phyloP scores from a whole-genome alignment of 2,888 invertebrate genomes.

The Aleiodes alternator region DNA sequence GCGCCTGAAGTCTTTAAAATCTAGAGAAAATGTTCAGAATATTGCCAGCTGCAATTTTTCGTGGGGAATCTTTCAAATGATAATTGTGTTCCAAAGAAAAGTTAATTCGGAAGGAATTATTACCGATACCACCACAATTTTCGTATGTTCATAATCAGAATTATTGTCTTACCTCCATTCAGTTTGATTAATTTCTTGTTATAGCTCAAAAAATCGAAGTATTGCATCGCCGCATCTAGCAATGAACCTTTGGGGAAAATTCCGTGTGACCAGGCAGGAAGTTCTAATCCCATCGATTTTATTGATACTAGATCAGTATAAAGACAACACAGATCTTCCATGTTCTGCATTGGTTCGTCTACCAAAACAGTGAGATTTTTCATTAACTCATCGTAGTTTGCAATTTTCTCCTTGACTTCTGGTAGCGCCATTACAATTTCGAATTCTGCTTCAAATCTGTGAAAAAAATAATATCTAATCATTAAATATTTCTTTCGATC shows the following conservation, averaged over 20 bases:
- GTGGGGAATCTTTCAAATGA: too few species aligned
- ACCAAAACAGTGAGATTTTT: conserved; percentile 55
- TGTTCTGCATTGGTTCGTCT: conserved; percentile 54
- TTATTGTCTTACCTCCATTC: conserved; percentile 75
- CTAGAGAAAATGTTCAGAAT: too few species aligned
- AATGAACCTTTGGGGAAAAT: conserved; percentile 77
- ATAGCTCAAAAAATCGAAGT: conserved; percentile 78
- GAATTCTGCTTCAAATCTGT: background rate
- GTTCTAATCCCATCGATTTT: conserved; percentile 77
- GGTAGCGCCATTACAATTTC: conserved; percentile 44
- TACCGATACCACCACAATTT: too few species aligned
- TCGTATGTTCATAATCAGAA: too few species aligned
- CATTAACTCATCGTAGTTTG: conserved; percentile 55
- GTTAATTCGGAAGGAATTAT: too few species aligned
- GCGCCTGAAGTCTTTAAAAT: background rate
- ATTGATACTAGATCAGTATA: conserved; percentile 70
- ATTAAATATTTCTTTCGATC: too few species aligned
- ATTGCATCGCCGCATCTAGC: conserved; percentile 76
- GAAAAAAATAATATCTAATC: background rate
- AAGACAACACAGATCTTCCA: conserved; percentile 49
- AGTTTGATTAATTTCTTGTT: conserved; percentile 76
- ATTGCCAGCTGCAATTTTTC: too few species aligned
- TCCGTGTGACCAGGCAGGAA: conserved; percentile 78
- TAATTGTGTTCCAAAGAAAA: too few species aligned
- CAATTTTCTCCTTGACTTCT: conserved; percentile 48